These are phyloP conservation scores for Saguinus imperator DNA, from an alignment of 2,113 vertebrate species.

Conservation along the genomic window DNA sequence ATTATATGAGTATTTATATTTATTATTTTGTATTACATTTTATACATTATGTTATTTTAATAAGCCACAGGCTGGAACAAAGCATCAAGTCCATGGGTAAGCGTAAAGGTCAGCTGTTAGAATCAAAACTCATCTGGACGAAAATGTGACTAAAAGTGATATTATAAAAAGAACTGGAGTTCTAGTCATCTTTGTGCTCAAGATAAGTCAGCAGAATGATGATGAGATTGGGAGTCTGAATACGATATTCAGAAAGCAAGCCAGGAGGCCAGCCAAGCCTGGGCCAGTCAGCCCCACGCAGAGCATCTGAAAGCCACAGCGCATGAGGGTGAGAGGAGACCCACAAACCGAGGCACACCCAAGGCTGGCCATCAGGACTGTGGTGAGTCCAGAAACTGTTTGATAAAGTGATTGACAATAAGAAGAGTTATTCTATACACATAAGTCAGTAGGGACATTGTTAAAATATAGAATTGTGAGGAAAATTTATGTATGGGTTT, in stretches of 20 bases:
- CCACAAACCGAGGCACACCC: rapidly evolving
- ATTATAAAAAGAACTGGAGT: not conserved
- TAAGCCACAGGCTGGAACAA: not conserved
- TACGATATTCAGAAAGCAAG: not conserved
- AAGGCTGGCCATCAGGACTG: no score
- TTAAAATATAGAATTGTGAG: not conserved
- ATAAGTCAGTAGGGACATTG: not conserved
- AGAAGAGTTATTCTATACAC: not conserved
- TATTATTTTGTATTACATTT: not conserved
- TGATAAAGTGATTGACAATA: not conserved
- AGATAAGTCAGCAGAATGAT: not conserved
- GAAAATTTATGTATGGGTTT: rapidly evolving
- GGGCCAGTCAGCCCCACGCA: rapidly evolving
- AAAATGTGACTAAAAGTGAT: not conserved
- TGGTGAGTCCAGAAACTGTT: rapidly evolving
- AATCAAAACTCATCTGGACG: not conserved
- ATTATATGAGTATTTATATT: not conserved
- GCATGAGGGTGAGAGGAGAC: rapidly evolving
- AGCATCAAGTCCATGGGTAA: not conserved
- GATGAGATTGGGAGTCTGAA: no score
- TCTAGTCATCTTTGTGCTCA: not conserved
- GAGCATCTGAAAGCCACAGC: not conserved
- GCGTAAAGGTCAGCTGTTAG: not conserved
- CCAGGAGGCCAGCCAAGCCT: rapidly evolving
- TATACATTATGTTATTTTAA: not conserved